Evolutionary conservation across 1,140 invertebrate species (phyloP).

Genomic region (Lerema accius): DNA sequence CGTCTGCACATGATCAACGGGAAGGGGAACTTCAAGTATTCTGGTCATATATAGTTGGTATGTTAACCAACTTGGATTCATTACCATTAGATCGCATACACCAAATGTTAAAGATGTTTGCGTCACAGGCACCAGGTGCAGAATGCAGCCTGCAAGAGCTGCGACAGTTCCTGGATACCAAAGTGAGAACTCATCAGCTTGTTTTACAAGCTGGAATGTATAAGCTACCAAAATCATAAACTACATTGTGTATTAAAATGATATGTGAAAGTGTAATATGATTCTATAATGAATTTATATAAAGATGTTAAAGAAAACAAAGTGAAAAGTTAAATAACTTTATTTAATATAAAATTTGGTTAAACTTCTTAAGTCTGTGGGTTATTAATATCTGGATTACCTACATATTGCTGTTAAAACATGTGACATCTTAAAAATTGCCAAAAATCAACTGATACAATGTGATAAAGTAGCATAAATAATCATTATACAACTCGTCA

Average conservation of each 20-base stretch:
- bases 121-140: slow-evolving; percentile 91
- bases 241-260: too few species aligned
- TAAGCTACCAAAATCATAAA: slow-evolving; percentile 89
- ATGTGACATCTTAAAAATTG: slow-evolving; percentile 54
- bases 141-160: slow-evolving; percentile 95
- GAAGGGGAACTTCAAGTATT: slow-evolving; percentile 97
- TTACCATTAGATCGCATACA: slow-evolving; percentile 97
- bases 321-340: slow-evolving; percentile 50
- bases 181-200: slow-evolving; percentile 95
- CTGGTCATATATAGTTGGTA: slow-evolving; percentile 98
- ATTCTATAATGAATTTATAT: too few species aligned
- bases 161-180: slow-evolving; percentile 94
- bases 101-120: slow-evolving; percentile 98
- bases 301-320: slow-evolving; percentile 9
- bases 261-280: too few species aligned
- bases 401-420: slow-evolving; percentile 45
- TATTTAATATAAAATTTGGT: slow-evolving; percentile 74
- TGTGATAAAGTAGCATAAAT: slow-evolving; percentile 53
- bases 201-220: slow-evolving; percentile 94
- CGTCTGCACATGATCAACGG: slow-evolving; percentile 95
- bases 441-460: slow-evolving; percentile 43
- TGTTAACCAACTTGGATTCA: slow-evolving; percentile 97
- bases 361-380: slow-evolving; percentile 68
- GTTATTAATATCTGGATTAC: slow-evolving; percentile 58
- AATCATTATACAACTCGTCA: slow-evolving; percentile 51